A percentile compares a stretch with the other conserved stretches of the same genome.
These are phyloP conservation scores for Passerculus sandwichensis DNA, from an alignment of 2,797 vertebrate species.

Conservation along the genomic window DNA sequence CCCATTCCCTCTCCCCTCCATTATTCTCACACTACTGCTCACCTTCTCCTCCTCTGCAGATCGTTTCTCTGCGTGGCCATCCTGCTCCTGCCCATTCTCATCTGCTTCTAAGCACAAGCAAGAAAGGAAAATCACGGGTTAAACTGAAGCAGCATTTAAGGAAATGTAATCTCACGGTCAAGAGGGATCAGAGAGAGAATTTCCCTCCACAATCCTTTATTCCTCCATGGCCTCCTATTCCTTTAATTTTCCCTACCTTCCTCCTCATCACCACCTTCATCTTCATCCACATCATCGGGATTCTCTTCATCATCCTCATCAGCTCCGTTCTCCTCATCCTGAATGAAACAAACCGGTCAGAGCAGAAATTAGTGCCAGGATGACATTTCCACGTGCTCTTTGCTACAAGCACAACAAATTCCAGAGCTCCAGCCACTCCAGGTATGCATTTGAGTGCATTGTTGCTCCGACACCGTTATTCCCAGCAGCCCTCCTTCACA, in stretches of 20 bases:
- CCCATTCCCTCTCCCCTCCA: not conserved
- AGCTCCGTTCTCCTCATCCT: constrained; percentile 81
- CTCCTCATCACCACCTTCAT: constrained; percentile 76
- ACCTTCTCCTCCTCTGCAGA: constrained; percentile 80
- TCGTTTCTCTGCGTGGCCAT: constrained; percentile 79
- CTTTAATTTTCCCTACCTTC: constrained; percentile 66
- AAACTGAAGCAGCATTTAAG: not conserved
- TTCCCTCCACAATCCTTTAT: not conserved
- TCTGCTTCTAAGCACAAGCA: constrained; percentile 73
- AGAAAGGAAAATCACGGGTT: not conserved
- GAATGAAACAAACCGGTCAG: not conserved
- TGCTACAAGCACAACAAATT: not conserved
- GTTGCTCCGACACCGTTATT: accelerated
- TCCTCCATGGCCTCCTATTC: not conserved
- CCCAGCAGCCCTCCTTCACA: not conserved
- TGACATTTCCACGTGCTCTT: not conserved
- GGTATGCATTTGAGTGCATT: not conserved
- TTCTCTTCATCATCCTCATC: constrained; percentile 78
- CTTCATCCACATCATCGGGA: constrained; percentile 79
- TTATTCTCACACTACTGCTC: not conserved
- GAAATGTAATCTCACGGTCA: not conserved
- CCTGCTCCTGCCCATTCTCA: constrained; percentile 79
- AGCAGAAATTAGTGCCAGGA: not conserved
- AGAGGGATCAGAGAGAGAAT: not conserved
- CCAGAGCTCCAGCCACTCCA: not conserved